Percentiles rank a stretch among this genome's conserved stretches.
These are phyloP conservation scores for Strongylocentrotus purpuratus DNA, from an alignment of 35 echinoderm and acorn worm species.

Conservation along the genomic window DNA sequence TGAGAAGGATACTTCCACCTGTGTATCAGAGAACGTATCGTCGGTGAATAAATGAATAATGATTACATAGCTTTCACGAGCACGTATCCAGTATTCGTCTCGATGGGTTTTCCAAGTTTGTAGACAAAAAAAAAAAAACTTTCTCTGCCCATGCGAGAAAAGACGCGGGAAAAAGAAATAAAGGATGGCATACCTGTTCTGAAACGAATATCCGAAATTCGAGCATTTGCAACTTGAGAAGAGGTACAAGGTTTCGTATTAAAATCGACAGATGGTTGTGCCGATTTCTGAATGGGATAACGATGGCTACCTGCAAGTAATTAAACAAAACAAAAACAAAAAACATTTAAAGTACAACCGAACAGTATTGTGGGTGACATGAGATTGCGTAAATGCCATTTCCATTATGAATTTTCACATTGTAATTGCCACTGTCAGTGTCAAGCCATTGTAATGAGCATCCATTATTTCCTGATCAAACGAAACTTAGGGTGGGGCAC, in stretches of 20 bases:
- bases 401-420: neutral
- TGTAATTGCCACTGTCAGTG: neutral
- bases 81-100: no score
- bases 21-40: no score
- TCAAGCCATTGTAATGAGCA: neutral
- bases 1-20: no score
- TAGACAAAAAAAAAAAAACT: no score
- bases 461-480: neutral
- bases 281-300: slow-evolving; percentile 28
- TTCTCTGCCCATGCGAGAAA: no score
- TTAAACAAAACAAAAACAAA: neutral
- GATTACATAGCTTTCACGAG: no score
- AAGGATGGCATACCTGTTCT: neutral
- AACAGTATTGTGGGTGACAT: neutral
- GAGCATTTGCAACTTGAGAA: slow-evolving; percentile 24
- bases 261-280: slow-evolving; percentile 1
- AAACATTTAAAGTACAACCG: neutral
- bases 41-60: no score
- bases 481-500: neutral
- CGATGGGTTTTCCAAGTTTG: no score
- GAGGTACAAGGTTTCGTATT: slow-evolving; percentile 26
- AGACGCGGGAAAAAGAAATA: neutral
- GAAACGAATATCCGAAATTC: slow-evolving; percentile 26
- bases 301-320: slow-evolving; percentile 22
- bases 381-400: neutral